These are phyloP conservation scores for Omphaloscelis lunosa DNA, from an alignment of 2,888 invertebrate species.

Conservation along the genomic window DNA sequence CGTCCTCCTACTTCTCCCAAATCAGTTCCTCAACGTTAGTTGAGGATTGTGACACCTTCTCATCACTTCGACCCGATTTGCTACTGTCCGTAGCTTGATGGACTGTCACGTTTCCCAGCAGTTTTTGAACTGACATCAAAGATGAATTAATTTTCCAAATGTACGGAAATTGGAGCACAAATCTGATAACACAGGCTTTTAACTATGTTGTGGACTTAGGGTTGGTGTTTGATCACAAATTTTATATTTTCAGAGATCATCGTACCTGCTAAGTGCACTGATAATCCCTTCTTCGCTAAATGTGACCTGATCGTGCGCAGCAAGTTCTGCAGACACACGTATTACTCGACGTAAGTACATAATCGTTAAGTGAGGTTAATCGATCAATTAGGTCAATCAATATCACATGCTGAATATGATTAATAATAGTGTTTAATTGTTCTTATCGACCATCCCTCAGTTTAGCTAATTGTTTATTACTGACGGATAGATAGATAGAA, in stretches of 20 bases:
- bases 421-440: constrained; percentile 26
- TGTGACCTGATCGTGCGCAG: constrained; percentile 96
- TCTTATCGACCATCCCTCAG: constrained; percentile 6
- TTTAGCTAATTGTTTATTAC: not conserved
- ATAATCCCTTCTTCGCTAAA: constrained; percentile 97
- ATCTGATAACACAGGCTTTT: too few species aligned
- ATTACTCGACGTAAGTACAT: constrained; percentile 93
- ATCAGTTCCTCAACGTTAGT: not conserved
- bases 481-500: not conserved
- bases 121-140: not conserved
- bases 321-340: constrained; percentile 96
- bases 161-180: not conserved
- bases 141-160: not conserved
- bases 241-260: constrained; percentile 91
- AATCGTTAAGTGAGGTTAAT: constrained; percentile 33
- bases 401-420: constrained; percentile 24
- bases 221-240: not conserved
- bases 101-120: not conserved
- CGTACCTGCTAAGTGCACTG: constrained; percentile 95
- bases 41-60: not conserved
- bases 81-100: not conserved
- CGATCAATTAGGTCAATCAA: constrained; percentile 43
- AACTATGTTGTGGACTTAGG: not conserved
- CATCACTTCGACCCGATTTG: not conserved
- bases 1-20: not conserved